A percentile compares a stretch with the other conserved stretches of the same genome.
Evolutionary conservation across 2,888 invertebrate species (phyloP).

Genomic region (Lathronympha strigana): DNA sequence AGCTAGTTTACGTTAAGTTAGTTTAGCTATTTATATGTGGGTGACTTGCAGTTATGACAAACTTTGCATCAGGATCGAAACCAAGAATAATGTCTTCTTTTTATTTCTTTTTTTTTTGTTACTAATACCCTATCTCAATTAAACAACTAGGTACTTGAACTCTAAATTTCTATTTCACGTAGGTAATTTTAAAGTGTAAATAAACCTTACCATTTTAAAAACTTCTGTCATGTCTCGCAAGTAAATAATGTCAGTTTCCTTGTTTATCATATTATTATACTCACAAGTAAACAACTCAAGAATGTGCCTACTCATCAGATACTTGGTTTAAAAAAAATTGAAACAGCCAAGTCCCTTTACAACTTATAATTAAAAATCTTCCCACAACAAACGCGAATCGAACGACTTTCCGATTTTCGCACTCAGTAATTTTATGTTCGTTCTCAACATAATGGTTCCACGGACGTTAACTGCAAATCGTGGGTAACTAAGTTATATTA

Average conservation of each 20-base stretch:
- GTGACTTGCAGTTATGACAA: no score
- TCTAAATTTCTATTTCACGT: no score
- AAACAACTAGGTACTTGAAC: no score
- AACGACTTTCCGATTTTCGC: conserved; percentile 22
- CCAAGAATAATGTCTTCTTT: no score
- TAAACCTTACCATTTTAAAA: no score
- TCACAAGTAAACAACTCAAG: background rate
- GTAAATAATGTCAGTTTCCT: background rate
- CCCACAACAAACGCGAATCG: conserved; percentile 10
- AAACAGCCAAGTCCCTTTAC: conserved; percentile 22
- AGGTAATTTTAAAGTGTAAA: no score
- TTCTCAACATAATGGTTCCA: conserved; percentile 22
- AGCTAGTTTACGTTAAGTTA: no score
- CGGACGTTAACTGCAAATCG: background rate
- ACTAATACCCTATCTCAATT: no score
- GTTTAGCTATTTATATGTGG: no score
- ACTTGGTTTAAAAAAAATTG: conserved; percentile 30
- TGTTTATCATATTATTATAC: background rate
- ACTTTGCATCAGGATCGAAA: no score
- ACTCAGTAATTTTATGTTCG: conserved; percentile 21
- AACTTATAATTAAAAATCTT: conserved; percentile 38
- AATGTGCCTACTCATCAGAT: background rate
- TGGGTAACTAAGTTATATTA: background rate
- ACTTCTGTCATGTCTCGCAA: no score
- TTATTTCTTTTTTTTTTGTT: no score